phyloP scores from a whole-genome alignment of 2,797 vertebrate species.

The Micropoecilia bifurca region DNA sequence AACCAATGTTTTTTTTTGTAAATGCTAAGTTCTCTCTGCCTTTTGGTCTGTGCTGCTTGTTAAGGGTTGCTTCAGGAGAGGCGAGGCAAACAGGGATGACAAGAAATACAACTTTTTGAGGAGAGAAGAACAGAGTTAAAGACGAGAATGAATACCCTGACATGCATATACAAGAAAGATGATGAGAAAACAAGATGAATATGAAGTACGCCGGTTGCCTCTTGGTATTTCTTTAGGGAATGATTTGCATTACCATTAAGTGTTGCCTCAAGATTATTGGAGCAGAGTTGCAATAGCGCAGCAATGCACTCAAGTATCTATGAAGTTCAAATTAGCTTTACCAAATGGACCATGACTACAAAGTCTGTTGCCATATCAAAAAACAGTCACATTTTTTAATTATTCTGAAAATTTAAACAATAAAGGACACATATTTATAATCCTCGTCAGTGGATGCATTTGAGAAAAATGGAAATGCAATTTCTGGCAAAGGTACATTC shows the following conservation, averaged over 20 bases:
- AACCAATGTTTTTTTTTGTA: slow-evolving; percentile 52
- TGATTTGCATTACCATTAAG: slow-evolving; percentile 20
- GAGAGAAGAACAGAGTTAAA: neutral
- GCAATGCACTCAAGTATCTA: slow-evolving; percentile 4
- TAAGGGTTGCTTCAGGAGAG: slow-evolving; percentile 31
- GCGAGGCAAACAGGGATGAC: slow-evolving; percentile 4
- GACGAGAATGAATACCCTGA: slow-evolving; percentile 11
- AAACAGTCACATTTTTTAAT: neutral
- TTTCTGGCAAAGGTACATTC: neutral
- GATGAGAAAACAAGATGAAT: slow-evolving; percentile 36
- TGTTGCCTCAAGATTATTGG: slow-evolving; percentile 4
- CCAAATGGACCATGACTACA: neutral
- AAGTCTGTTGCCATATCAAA: neutral
- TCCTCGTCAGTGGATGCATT: neutral
- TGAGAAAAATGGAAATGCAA: neutral
- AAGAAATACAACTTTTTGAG: slow-evolving; percentile 19
- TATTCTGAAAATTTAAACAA: neutral
- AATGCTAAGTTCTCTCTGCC: slow-evolving; percentile 50
- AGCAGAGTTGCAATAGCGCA: slow-evolving; percentile 16
- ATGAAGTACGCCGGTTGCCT: slow-evolving; percentile 14
- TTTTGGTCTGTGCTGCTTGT: slow-evolving; percentile 54
- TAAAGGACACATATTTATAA: neutral
- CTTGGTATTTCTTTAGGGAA: slow-evolving; percentile 2
- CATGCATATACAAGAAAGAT: slow-evolving; percentile 11
- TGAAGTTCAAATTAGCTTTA: neutral